These are phyloP conservation scores for Diaprepes abbreviatus DNA, from an alignment of 2,888 invertebrate species.

Conservation along the genomic window DNA sequence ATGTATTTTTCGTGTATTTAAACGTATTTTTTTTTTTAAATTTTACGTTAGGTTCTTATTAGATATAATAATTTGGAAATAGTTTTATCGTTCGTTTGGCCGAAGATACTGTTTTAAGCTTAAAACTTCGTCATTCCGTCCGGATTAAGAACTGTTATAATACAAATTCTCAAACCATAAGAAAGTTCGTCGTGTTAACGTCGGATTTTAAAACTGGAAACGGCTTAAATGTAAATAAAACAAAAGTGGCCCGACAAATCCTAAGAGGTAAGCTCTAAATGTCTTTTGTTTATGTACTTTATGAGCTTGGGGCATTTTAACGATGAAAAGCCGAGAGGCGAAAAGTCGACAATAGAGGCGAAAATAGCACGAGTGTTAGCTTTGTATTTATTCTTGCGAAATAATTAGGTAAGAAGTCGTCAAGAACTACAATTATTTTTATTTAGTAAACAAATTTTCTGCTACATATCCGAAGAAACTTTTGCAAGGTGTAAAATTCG, in stretches of 20 bases:
- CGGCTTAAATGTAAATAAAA: conserved; percentile 26
- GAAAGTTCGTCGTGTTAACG: not conserved
- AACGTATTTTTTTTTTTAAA: too few relatives aligned
- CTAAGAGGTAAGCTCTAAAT: conserved; percentile 19
- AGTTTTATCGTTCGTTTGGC: too few relatives aligned
- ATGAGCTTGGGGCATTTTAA: conserved; percentile 13
- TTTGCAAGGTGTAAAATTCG: too few relatives aligned
- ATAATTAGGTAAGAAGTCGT: not conserved
- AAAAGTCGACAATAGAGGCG: conserved; percentile 9
- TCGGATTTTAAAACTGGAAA: conserved; percentile 4
- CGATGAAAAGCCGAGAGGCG: conserved; percentile 11
- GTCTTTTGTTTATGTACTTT: conserved; percentile 27
- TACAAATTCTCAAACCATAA: not conserved
- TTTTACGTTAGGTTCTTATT: too few relatives aligned
- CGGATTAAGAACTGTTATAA: not conserved
- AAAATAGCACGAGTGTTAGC: conserved; percentile 6
- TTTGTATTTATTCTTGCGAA: conserved; percentile 3
- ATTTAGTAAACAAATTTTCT: too few relatives aligned
- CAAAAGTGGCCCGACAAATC: conserved; percentile 25
- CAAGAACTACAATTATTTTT: not conserved
- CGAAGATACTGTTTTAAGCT: too few relatives aligned
- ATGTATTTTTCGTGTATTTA: too few relatives aligned
- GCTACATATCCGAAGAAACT: too few relatives aligned
- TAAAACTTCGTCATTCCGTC: too few relatives aligned
- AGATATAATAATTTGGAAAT: too few relatives aligned